Base-by-base conservation (phyloP, 2,888 invertebrate species). In the Mayetiola destructor region DNA sequence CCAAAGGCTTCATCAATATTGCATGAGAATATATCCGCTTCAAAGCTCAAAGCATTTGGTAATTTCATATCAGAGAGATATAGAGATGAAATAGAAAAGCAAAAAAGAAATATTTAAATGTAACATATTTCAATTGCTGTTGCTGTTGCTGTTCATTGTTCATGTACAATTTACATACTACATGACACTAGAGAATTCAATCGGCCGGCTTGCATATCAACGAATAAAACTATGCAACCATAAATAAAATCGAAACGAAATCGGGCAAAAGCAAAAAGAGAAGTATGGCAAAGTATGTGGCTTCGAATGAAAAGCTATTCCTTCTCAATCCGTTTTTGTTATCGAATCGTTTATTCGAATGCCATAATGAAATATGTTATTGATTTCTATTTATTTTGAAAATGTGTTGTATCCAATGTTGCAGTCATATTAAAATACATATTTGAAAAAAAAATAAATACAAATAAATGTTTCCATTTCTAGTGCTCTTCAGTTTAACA, bases 351-450 rank as follows among this genome's bases (percentile, higher is more conserved):
- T n/a, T n/a, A n/a, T n/a, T n/a, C n/a, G n/a, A n/a, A n/a, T n/a
- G n/a, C n/a, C n/a, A n/a, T n/a, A n/a, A n/a, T 3, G 23, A 23
- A 21, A 21, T 14, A 42, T 42, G 14, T 48, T 27, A 48, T 48
- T 48, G 48, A 48, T 48, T 48, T 48, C 48, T 21, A 21, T 40
- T 21, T 40, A 40, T 40, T 36, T 40, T 40, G 21, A n/a, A n/a
- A n/a, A n/a, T n/a, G n/a, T n/a, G n/a, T n/a, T n/a, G n/a, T n/a
- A n/a, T n/a, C n/a, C n/a, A n/a, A n/a, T n/a, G n/a, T n/a, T n/a
- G n/a, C n/a, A n/a, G n/a, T n/a, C n/a, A n/a, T n/a, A n/a, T n/a
- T n/a, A n/a, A n/a, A n/a, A n/a, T n/a, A n/a, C n/a, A n/a, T n/a
- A n/a, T n/a, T n/a, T n/a, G n/a, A n/a, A n/a, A n/a, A n/a, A n/a